Conservation (phyloP, 2,797 vertebrate genomes). For the Hippoglossus hippoglossus region DNA sequence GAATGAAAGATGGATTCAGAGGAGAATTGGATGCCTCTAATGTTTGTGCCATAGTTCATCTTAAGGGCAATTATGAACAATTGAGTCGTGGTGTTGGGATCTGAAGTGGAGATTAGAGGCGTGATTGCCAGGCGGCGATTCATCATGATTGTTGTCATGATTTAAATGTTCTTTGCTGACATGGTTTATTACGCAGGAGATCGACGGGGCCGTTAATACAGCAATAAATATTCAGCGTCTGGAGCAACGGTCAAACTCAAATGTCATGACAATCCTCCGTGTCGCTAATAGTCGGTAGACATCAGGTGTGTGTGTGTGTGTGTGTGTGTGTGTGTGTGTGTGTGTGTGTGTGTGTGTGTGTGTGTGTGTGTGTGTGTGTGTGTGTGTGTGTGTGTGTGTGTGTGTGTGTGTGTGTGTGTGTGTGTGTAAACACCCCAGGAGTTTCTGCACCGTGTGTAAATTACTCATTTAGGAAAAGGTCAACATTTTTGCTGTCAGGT, state of each 20-base stretch:
- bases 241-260: conserved; percentile 71
- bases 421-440: conserved; percentile 37
- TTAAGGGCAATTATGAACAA: conserved; percentile 79
- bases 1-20: conserved; percentile 70
- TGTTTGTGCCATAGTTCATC: conserved; percentile 76
- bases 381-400: neutral
- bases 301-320: conserved; percentile 25
- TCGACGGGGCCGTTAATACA: conserved; percentile 55
- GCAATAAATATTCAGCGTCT: conserved; percentile 79
- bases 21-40: conserved; percentile 62
- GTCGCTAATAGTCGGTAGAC: conserved; percentile 63
- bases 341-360: conserved; percentile 6
- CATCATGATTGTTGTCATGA: conserved; percentile 77
- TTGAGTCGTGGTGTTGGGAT: conserved; percentile 67
- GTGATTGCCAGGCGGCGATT: conserved; percentile 72
- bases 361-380: neutral
- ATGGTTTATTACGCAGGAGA: conserved; percentile 50
- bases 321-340: conserved; percentile 22
- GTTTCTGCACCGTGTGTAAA: conserved; percentile 48
- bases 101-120: conserved; percentile 78
- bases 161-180: conserved; percentile 66
- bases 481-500: conserved; percentile 56
- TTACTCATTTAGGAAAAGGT: conserved; percentile 72
- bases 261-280: conserved; percentile 72
- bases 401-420: conserved; percentile 3